Base-by-base conservation (phyloP, 1,140 invertebrate genomes). In the Pomacea maculata region DNA sequence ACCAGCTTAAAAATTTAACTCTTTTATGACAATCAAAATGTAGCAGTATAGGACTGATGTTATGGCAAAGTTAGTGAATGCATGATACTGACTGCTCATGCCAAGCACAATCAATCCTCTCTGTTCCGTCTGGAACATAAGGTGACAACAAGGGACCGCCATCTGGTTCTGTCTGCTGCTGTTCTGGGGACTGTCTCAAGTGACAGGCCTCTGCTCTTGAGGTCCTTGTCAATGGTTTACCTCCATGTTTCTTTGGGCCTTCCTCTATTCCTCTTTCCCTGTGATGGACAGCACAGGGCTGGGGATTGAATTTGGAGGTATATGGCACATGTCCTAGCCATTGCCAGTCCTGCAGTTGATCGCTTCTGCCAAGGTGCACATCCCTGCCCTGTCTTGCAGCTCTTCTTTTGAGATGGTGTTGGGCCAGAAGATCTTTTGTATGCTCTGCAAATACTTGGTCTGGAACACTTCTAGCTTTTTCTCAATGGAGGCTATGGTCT, bases 381-480 rank as follows among this genome's bases (percentile, higher is more conserved):
- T 67, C 70, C 6, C 21, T 74, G 25, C 25, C 25, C 25, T 25
- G 25, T 25, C 25, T 25, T 25, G 25, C 25, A 25, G 25, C 25
- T 25, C 25, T 25, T 25, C 25, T 25, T 25, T 25, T 25, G 34
- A 74, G 19, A 74, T 74, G 52, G 34, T 74, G 72, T 74, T 74
- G 10, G 45, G 34, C 72, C 72, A 74, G 19, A 74, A 54, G 72
- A 74, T 54, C 29, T 61, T 29, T n/a, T 77, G 75, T 14, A 83
- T 83, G 21, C 74, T 17, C 11, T 57, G 34, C 19, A 83, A 68
- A 29, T 67, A 73, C 34, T 79, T 72, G 63, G 55, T 83, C 29
- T 83, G 82, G 61, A 80, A 83, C 9, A 67, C 68, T 5, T 80
- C 78, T 21, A 80, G 79, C n/a, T 78, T 83, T 75, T 29, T 54